These are phyloP conservation scores for Paratrypauchen microcephalus DNA, from an alignment of 2,797 vertebrate species.

Conservation along the genomic window DNA sequence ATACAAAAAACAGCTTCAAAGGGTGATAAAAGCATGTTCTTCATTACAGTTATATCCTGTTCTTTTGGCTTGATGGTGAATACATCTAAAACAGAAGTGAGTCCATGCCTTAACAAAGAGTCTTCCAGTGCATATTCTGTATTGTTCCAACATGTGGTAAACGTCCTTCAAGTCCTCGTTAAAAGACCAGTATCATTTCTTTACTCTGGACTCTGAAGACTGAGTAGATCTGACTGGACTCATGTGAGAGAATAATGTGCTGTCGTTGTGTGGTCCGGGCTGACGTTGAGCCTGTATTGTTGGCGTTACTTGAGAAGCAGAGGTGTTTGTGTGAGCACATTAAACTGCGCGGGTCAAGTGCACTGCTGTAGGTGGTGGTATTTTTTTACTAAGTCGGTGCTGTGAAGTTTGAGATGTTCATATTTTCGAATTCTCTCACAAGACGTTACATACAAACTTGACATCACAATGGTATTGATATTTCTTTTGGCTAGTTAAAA, in stretches of 20 bases:
- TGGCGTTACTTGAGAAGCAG: conserved; percentile 1
- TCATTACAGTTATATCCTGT: too few relatives aligned
- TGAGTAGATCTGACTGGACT: neutral
- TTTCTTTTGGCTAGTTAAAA: neutral
- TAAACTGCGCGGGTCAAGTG: conserved; percentile 5
- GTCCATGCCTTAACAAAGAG: neutral
- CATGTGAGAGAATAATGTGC: neutral
- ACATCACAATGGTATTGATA: neutral
- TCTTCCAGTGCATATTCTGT: neutral
- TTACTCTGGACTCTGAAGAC: neutral
- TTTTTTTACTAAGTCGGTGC: conserved; percentile 10
- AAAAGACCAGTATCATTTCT: neutral
- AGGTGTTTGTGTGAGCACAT: conserved; percentile 15
- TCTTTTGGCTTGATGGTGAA: too few relatives aligned
- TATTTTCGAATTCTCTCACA: neutral
- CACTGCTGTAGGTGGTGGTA: neutral
- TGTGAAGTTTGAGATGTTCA: neutral
- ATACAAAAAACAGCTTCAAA: neutral
- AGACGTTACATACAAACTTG: neutral
- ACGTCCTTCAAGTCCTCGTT: neutral
- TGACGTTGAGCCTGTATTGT: conserved; percentile 11
- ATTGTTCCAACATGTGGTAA: neutral
- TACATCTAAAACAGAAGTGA: too few relatives aligned
- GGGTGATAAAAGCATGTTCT: neutral
- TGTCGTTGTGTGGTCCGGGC: neutral